Base-by-base conservation (phyloP, 2,888 invertebrate genomes). In the Ditula angustiorana region DNA sequence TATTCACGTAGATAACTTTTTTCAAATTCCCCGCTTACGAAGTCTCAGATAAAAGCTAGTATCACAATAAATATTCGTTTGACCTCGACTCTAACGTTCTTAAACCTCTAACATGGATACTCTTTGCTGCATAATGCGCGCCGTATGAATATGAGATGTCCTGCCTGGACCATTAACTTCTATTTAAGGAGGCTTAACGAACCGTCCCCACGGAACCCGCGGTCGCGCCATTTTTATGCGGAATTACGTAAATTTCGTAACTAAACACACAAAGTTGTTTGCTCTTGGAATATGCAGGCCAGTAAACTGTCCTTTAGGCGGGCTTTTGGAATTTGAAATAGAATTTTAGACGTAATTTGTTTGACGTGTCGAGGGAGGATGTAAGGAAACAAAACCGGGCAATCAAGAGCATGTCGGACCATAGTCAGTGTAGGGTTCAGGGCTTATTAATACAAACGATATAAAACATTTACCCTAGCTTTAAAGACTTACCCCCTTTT, bases 161-260 rank as follows among this genome's bases (percentile, higher is more conserved):
- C 30, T 50, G 46, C 16, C 58, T 61, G 68, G 66, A 50, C 55
- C 69, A 69, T 69, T 69, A 69, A 67, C 65, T 67, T 61, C 56
- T 61, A 61, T 69, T 66, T 66, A 63, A 57, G 55, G 57, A 56
- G 61, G 67, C 53, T 67, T 67, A 69, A 69, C 69, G 69, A 69
- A 49, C 53, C 67, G 55, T 35, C 47, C 37, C 37, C 8, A 10
- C 41, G 41, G 41, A 41, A 24, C 23, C 13, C 21, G 53, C 53
- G 35, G 23, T 7, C 7, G 23, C 49, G 28, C 41, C 49, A 41
- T 60, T 41, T 52, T 41, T 41, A 16, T 30, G 5, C 23, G 35
- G 41, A 53, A 55, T 55, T 55, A 61, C 46, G 61, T 33, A 61
- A 61, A 46, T 61, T 44, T 19, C 30, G 52, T 41, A 46, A 24